phyloP scores from a whole-genome alignment of 2,797 vertebrate genomes.

The Glyptemys insculpta region DNA sequence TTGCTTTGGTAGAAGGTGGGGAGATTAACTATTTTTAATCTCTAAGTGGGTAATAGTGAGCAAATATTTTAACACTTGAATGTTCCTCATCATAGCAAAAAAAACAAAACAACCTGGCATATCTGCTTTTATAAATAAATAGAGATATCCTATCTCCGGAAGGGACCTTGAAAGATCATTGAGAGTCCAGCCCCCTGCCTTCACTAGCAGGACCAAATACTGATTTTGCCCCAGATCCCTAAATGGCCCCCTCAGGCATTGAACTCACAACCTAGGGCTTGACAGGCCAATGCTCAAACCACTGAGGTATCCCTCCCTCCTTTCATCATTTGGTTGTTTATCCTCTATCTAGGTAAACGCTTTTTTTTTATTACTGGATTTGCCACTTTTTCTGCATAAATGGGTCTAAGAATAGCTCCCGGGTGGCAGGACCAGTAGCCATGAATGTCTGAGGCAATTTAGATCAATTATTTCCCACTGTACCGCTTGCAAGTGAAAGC shows the following conservation, averaged over 20 bases:
- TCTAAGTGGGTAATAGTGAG: background rate
- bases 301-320: too few relatives aligned
- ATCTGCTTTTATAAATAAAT: background rate
- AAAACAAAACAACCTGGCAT: background rate
- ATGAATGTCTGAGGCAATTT: constrained; percentile 44
- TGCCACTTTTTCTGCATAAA: constrained; percentile 26
- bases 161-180: too few relatives aligned
- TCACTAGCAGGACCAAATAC: too few relatives aligned
- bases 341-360: background rate
- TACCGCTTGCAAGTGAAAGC: background rate
- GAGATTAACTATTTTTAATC: constrained; percentile 43
- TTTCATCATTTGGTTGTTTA: constrained; percentile 12
- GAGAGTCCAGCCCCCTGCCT: too few relatives aligned
- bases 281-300: too few relatives aligned
- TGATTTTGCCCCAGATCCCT: too few relatives aligned
- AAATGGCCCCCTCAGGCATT: too few relatives aligned
- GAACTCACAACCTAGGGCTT: rapidly evolving
- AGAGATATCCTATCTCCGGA: too few relatives aligned
- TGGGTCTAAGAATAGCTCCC: constrained; percentile 42
- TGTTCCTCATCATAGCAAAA: background rate
- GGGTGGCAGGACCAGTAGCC: constrained; percentile 33
- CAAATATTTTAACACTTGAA: background rate
- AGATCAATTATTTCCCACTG: constrained; percentile 46
- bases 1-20: constrained; percentile 60
- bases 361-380: background rate